Evolutionary conservation across 2,113 vertebrate genomes (phyloP), one percentile per base, ranked within the genome.

Genomic region (Peromyscus maniculatus): DNA sequence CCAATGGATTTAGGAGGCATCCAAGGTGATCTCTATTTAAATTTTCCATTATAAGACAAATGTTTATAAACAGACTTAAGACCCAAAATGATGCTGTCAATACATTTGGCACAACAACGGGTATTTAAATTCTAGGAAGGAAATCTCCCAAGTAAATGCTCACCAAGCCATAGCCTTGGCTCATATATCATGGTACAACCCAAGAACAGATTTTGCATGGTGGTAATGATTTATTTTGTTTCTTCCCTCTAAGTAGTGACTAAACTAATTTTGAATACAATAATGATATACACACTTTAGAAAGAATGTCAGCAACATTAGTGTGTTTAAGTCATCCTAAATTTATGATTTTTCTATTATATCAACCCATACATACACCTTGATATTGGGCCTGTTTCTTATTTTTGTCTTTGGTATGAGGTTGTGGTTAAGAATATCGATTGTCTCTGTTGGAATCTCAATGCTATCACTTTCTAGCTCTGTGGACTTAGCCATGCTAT

Each of bases 11-110:
- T 89, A 95, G 7, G 84, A 31, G 55, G 86, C 24, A 21, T 64
- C 78, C 83, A 77, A 66, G 24, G 69, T 74, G 69, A 86, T 94
- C 62, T 89, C 87, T 97, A 91, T 92, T 97, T 96, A 97, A 92
- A 94, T 79, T 97, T 96, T 64, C 71, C 84, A 91, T 96, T 91
- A 74, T 67, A 94, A 97, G 83, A 89, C 84, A 92, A 94, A 97
- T 93, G 90, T 89, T 96, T 77, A 82, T 59, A 87, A 96, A 92
- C 89, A 95, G 92, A 77, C 22, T 33, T 43, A 49, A 91, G 49
- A 69, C 26, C 49, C 46, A 4, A 95, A 95, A 69, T 87, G 55
- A 88, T 52, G 55, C n/a, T 43, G 52, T 67, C 80, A 77, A 91
- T 92, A 33, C 46, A 59, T 64, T 49, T 82, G 71, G 59, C 19